Conservation (phyloP, 1,140 invertebrate species). For the Chlorops oryzae region DNA sequence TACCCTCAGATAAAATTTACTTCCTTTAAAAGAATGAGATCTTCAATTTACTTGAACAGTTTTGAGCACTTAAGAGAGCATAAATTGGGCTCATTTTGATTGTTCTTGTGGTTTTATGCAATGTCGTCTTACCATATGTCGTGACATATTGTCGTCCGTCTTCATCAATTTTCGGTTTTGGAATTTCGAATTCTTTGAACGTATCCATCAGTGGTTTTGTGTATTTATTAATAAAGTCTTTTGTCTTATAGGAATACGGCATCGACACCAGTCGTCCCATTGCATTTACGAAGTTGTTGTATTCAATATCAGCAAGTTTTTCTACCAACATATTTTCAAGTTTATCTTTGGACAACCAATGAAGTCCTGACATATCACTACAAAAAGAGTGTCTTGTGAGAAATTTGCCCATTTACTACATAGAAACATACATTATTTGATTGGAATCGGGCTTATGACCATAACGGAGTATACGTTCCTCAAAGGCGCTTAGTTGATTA, state of each 20-base stretch:
- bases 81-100: too few relatives aligned
- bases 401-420: not conserved
- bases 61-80: constrained; percentile 7
- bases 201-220: constrained; percentile 54
- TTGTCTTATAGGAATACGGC: constrained; percentile 61
- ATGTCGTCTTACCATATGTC: constrained; percentile 53
- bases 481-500: constrained; percentile 59
- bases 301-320: constrained; percentile 62
- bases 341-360: constrained; percentile 64
- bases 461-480: constrained; percentile 61
- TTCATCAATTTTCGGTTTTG: constrained; percentile 61
- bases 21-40: too few relatives aligned
- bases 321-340: constrained; percentile 68
- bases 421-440: constrained; percentile 53
- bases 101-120: too few relatives aligned
- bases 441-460: constrained; percentile 55
- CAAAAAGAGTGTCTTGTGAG: not conserved
- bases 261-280: constrained; percentile 66
- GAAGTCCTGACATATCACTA: constrained; percentile 53
- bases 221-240: constrained; percentile 68
- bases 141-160: constrained; percentile 63
- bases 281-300: constrained; percentile 65
- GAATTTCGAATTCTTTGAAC: constrained; percentile 52
- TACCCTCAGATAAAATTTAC: too few relatives aligned
- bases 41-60: too few relatives aligned